Conservation (phyloP, 2,113 vertebrate species). For the Psilopogon haemacephalus region DNA sequence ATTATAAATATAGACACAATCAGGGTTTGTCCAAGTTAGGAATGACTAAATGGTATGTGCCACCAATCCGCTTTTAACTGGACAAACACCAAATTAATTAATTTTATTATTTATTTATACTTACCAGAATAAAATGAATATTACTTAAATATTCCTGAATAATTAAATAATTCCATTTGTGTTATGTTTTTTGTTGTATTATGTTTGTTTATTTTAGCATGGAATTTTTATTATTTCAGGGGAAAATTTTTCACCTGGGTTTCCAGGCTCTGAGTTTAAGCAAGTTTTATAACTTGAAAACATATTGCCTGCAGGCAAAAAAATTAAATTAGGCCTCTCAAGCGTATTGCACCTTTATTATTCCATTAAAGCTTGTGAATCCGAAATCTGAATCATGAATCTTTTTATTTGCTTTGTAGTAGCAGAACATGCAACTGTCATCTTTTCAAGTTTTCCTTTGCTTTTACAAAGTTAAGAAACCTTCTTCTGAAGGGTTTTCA, state of each 20-base stretch:
- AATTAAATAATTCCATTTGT: not conserved
- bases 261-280: not conserved
- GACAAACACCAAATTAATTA: not conserved
- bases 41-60: constrained; percentile 41
- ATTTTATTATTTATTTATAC: not conserved
- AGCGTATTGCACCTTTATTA: not conserved
- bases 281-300: not conserved
- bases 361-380: not conserved
- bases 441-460: not conserved
- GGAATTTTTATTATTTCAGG: not conserved
- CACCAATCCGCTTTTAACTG: not conserved
- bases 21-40: not conserved
- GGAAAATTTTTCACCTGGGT: not conserved
- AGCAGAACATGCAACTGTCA: not conserved
- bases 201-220: not conserved
- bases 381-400: not conserved
- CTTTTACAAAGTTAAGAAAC: not conserved
- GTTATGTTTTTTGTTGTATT: not conserved
- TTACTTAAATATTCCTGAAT: not conserved
- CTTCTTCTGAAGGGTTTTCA: not conserved
- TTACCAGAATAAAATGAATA: not conserved
- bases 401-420: not conserved
- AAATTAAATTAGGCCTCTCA: not conserved
- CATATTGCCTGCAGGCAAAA: not conserved
- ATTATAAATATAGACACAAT: constrained; percentile 30